These are phyloP conservation scores for Drosophila serrata DNA, from an alignment of 1,140 invertebrate genomes.

Conservation along the genomic window DNA sequence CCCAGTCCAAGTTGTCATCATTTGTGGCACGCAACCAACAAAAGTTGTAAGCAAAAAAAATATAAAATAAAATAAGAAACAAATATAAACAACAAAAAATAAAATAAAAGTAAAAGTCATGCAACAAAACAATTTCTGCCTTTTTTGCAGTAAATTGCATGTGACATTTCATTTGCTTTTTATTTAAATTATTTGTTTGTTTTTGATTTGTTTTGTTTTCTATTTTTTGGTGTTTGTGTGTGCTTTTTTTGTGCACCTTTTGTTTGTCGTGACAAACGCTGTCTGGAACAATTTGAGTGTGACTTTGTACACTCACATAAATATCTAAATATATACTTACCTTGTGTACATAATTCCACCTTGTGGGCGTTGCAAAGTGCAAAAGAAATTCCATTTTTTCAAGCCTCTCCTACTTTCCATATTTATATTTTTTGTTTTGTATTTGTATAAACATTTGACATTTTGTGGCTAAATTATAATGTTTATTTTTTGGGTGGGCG, in stretches of 20 bases:
- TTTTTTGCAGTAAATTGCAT: slow-evolving; percentile 76
- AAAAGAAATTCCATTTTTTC: slow-evolving; percentile 51
- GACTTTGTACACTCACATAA: slow-evolving; percentile 41
- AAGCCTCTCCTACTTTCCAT: slow-evolving; percentile 28
- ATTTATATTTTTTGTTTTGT: slow-evolving; percentile 65
- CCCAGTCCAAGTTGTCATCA: slow-evolving; percentile 28
- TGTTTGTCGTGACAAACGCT: slow-evolving; percentile 74
- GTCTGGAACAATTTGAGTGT: slow-evolving; percentile 64
- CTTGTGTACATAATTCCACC: slow-evolving; percentile 28
- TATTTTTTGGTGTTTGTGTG: slow-evolving; percentile 3
- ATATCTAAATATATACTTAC: slow-evolving; percentile 17
- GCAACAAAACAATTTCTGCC: slow-evolving; percentile 49
- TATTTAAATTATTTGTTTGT: slow-evolving; percentile 5
- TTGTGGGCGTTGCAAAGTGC: slow-evolving; percentile 62
- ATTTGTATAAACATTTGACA: slow-evolving; percentile 73
- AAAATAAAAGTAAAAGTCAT: slow-evolving; percentile 72
- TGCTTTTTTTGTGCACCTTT: slow-evolving; percentile 40
- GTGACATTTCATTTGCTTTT: slow-evolving; percentile 55
- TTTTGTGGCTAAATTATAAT: slow-evolving; percentile 49
- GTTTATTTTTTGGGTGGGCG: slow-evolving; percentile 40
- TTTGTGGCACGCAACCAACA: slow-evolving; percentile 70
- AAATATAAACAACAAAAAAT: too few species aligned
- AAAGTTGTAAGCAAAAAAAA: slow-evolving; percentile 21
- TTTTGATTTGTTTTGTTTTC: not conserved
- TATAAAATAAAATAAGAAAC: slow-evolving; percentile 33